Conservation (phyloP, 2,113 vertebrate genomes). For the Podarcis cretensis region DNA sequence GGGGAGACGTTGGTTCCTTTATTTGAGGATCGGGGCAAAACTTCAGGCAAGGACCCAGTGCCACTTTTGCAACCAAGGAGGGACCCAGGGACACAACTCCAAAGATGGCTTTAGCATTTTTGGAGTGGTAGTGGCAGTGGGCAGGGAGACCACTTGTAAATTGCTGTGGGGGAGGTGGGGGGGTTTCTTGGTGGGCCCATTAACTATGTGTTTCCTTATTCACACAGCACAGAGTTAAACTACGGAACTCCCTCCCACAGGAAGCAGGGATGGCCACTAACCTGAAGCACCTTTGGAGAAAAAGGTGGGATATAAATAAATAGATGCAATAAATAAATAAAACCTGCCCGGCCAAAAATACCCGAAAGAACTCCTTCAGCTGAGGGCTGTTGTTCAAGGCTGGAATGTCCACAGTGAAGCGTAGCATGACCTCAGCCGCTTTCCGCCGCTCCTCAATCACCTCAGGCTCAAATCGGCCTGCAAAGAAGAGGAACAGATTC, state of each 20-base stretch:
- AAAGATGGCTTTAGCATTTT: neutral
- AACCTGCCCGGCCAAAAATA: constrained; percentile 38
- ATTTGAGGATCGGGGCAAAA: neutral
- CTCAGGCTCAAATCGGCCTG: constrained; percentile 87
- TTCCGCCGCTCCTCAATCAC: constrained; percentile 89
- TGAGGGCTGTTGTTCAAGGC: constrained; percentile 93
- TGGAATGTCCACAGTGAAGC: constrained; percentile 83
- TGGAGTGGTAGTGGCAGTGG: too few relatives aligned
- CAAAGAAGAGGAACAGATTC: neutral
- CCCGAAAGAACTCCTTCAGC: constrained; percentile 91
- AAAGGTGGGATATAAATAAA: too few relatives aligned
- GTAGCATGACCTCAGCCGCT: constrained; percentile 84
- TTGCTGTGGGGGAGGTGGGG: too few relatives aligned
- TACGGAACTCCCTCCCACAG: too few relatives aligned
- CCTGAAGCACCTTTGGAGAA: neutral
- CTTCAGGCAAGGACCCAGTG: neutral
- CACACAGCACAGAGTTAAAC: too few relatives aligned
- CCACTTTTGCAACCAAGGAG: neutral
- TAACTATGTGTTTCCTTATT: too few relatives aligned
- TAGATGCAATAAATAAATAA: neutral
- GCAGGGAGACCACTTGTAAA: too few relatives aligned
- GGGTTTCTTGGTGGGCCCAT: too few relatives aligned
- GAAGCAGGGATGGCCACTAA: neutral
- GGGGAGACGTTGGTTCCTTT: neutral
- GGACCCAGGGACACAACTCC: neutral